Conservation (phyloP, 2,888 invertebrate species). For the Drosophila crucigera region DNA sequence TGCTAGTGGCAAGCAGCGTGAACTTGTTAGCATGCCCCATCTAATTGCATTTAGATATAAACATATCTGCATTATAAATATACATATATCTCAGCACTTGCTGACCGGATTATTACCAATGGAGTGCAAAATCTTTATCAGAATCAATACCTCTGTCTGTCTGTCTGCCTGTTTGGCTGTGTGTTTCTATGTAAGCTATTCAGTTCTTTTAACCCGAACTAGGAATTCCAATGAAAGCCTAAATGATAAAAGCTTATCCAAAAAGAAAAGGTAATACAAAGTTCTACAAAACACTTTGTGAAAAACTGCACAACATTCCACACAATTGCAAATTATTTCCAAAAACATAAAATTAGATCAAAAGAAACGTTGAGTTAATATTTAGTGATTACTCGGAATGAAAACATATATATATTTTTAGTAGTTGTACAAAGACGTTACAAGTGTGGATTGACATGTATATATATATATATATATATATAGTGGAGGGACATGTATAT, state of each 20-base stretch:
- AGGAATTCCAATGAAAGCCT: neutral
- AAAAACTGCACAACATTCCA: too few species aligned
- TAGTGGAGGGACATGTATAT: neutral
- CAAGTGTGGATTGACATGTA: neutral
- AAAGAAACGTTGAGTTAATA: neutral
- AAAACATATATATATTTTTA: constrained; percentile 13
- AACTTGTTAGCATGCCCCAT: neutral
- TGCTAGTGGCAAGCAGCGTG: constrained; percentile 7
- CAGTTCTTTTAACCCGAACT: neutral
- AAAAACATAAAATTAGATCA: neutral
- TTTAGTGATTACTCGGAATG: constrained; percentile 26
- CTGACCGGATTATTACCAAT: neutral
- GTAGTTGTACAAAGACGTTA: constrained; percentile 2
- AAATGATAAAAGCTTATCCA: neutral
- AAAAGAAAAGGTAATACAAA: too few species aligned
- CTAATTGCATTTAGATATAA: neutral
- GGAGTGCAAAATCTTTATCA: neutral
- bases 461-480: neutral
- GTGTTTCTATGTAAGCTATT: neutral
- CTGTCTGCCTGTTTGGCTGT: neutral
- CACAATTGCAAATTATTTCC: neutral
- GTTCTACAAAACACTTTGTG: too few species aligned
- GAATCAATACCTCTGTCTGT: neutral
- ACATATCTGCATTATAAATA: neutral
- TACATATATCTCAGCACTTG: neutral